Evolutionary conservation across 2,797 vertebrate genomes (phyloP).

Genomic region (Chiroxiphia lanceolata): DNA sequence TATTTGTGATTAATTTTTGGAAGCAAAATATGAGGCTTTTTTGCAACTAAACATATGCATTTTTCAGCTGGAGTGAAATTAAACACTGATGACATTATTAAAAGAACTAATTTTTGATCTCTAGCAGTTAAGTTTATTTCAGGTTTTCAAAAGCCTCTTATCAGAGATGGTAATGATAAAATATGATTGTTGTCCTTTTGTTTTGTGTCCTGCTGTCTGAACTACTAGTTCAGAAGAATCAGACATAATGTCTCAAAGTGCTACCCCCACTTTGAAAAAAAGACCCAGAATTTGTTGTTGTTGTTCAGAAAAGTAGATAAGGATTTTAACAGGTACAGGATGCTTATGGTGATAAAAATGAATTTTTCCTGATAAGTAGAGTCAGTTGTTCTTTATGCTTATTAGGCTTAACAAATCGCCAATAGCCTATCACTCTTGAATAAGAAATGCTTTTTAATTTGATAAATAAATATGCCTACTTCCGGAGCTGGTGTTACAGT

Average conservation of each 20-base stretch:
- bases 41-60: not conserved
- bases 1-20: not conserved
- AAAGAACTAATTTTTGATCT: not conserved
- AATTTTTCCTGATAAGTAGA: not conserved
- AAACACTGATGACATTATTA: not conserved
- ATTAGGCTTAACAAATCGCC: not conserved
- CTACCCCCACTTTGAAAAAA: not conserved
- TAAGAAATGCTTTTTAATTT: not conserved
- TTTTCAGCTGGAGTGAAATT: not conserved
- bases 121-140: not conserved
- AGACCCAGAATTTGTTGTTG: not conserved
- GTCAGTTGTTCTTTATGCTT: not conserved
- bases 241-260: not conserved
- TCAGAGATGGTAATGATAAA: not conserved
- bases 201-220: not conserved
- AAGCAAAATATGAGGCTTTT: not conserved
- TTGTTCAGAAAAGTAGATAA: not conserved
- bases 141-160: not conserved
- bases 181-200: not conserved
- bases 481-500: not conserved
- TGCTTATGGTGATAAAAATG: not conserved
- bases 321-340: not conserved
- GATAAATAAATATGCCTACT: not conserved
- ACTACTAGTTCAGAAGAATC: not conserved
- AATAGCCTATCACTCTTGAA: not conserved